Evolutionary conservation across 2,113 vertebrate genomes (phyloP).

Genomic region (Antigone vipio): DNA sequence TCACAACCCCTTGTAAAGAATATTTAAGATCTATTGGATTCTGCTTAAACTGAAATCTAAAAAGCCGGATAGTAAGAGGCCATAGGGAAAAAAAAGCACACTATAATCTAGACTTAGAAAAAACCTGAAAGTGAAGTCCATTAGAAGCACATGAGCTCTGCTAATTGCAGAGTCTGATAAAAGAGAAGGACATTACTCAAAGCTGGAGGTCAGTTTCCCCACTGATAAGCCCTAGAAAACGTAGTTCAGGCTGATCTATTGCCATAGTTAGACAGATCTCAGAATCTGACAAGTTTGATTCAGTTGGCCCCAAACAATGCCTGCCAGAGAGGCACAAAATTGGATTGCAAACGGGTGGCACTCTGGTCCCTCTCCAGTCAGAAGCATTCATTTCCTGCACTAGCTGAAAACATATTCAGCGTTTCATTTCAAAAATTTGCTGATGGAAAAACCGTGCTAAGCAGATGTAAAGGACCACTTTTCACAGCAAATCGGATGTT

Average conservation of each 20-base stretch:
- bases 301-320: not conserved
- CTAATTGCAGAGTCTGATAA: not conserved
- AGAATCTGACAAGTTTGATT: not conserved
- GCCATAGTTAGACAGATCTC: not conserved
- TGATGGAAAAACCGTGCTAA: not conserved
- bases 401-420: not conserved
- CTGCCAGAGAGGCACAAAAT: not conserved
- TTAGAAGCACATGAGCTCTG: not conserved
- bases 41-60: not conserved
- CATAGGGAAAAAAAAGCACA: not conserved
- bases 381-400: not conserved
- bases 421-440: not conserved
- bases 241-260: not conserved
- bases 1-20: not conserved
- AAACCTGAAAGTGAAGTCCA: not conserved
- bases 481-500: not conserved
- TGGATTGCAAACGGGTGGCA: not conserved
- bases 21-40: not conserved
- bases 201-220: not conserved
- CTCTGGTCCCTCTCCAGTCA: not conserved
- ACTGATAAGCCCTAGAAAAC: not conserved
- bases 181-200: not conserved
- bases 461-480: not conserved
- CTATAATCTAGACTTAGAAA: not conserved
- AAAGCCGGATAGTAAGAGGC: not conserved